These are phyloP conservation scores for Pristiophorus japonicus DNA, from an alignment of 2,113 vertebrate species.

Conservation along the genomic window DNA sequence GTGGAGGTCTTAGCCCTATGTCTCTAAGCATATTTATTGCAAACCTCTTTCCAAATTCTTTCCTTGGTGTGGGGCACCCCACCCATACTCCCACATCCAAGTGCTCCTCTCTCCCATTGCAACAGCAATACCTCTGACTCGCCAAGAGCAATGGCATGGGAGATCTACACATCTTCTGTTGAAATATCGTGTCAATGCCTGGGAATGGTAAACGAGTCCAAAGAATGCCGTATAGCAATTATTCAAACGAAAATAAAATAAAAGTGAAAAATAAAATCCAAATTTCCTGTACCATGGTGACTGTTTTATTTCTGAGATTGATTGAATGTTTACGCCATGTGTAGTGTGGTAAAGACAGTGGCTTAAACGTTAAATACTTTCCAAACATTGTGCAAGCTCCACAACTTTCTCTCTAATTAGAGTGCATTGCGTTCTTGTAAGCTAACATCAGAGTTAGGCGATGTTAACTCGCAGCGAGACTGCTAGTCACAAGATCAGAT, in stretches of 20 bases:
- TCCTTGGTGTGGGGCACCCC: background rate
- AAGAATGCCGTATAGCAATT: background rate
- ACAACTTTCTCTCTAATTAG: background rate
- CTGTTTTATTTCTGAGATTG: background rate
- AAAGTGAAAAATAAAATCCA: background rate
- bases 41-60: background rate
- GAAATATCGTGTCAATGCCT: background rate
- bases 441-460: too few species aligned
- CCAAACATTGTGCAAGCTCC: background rate
- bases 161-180: background rate
- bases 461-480: background rate
- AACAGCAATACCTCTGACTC: background rate
- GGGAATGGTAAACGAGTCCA: background rate
- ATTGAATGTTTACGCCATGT: background rate
- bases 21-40: background rate
- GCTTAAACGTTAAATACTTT: background rate
- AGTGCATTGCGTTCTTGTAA: background rate
- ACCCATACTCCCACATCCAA: background rate
- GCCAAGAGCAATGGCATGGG: background rate
- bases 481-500: background rate
- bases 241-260: background rate
- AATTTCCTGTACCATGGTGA: background rate
- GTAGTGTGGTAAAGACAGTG: background rate
- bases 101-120: background rate
- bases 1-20: too few species aligned